Conservation (phyloP, 2,888 invertebrate species). For the Lymantria monacha region DNA sequence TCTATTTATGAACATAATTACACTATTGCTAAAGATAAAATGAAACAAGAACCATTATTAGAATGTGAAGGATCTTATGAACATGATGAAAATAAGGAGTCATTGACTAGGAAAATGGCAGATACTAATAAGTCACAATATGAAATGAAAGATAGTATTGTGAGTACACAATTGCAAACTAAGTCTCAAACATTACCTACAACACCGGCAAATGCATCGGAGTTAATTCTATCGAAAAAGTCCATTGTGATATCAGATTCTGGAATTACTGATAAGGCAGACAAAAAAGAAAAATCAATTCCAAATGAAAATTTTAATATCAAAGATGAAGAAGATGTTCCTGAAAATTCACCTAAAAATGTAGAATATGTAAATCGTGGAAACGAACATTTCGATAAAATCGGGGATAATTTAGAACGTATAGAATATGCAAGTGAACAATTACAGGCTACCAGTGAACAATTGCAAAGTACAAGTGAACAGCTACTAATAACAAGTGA, state of each 20-base stretch:
- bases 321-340: background rate
- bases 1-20: constrained; percentile 2
- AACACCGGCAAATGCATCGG: background rate
- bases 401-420: background rate
- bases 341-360: background rate
- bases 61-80: constrained; percentile 1
- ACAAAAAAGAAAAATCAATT: background rate
- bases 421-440: background rate
- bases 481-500: constrained; percentile 2
- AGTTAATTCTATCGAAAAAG: background rate
- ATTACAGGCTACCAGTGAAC: constrained; percentile 3
- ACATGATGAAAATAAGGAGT: background rate
- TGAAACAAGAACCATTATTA: constrained; percentile 1
- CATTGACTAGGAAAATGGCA: background rate
- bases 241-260: background rate
- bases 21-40: background rate
- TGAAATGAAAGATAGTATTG: no score
- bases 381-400: background rate
- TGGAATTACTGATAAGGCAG: background rate
- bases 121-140: background rate
- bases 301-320: background rate
- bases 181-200: no score
- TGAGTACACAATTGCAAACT: no score
- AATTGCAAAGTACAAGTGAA: constrained; percentile 3
- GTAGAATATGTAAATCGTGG: background rate